Evolutionary conservation across 2,797 vertebrate genomes (phyloP), one percentile per base, ranked within the genome.

Genomic region (Myioborus melanocephalus): DNA sequence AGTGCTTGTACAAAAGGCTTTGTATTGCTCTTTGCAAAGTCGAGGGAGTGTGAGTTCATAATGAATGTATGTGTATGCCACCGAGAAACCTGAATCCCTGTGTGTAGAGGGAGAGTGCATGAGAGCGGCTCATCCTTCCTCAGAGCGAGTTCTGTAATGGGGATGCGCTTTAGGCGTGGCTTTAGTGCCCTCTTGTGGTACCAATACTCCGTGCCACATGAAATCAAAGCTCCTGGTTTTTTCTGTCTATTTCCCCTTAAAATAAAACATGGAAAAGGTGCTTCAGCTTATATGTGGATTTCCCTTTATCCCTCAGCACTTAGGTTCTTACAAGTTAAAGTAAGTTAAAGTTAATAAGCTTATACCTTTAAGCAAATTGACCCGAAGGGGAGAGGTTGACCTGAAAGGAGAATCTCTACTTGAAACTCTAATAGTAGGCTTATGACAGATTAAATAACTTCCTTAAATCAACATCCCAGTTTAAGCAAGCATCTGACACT

Each of bases 181-280:
- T 90, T 72, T 95, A 84, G 87, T 96, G 97, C 97, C 96, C 97
- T 96, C 97, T 81, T 65, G 92, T 96, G 97, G 96, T 79, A 39
- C 70, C 21, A 43, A 8, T 14, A 5, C 28, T 23, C 8, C 39
- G 9, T 77, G 19, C 52, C 57, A 6, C 37, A 8, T 55, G 35
- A 76, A 94, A 8, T 66, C 23, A 41, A 46, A 63, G 52, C 16
- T 37, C 19, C 66, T 19, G 21, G 3, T 35, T 88, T 70, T 8
- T 63, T 78, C 83, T 4, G 2, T 52, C 32, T 44, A 2, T 14
- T 41, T 83, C 41, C 44, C 76, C 93, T 49, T 86, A 64, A 87
- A 88, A 68, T 64, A 94, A 80, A 93, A 56, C 11, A 20, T 9
- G 18, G 32, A 18, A 50, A 87, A 64, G 10, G 8, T 76, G 37